Evolutionary conservation across 2,797 vertebrate genomes (phyloP).

Genomic region (Poecilia picta): DNA sequence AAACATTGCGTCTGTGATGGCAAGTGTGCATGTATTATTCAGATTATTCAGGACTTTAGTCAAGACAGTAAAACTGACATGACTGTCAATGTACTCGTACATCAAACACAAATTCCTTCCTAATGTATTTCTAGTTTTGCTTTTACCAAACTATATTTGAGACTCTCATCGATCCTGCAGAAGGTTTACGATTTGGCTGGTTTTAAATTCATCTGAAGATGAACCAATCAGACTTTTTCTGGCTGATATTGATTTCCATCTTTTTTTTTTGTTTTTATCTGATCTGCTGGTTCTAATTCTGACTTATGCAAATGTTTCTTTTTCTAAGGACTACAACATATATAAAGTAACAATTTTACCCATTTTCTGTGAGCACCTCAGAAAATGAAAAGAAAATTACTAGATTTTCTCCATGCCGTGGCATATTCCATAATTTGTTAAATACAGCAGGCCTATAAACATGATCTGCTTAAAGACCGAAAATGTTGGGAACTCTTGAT

Average conservation of each 20-base stretch:
- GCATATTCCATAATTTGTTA: not conserved
- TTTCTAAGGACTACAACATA: not conserved
- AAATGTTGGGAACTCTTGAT: not conserved
- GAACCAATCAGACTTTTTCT: not conserved
- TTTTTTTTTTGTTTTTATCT: not conserved
- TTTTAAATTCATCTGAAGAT: not conserved
- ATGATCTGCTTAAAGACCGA: not conserved
- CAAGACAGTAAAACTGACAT: constrained; percentile 2
- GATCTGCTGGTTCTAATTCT: not conserved
- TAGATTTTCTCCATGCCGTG: not conserved
- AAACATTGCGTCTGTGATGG: not conserved
- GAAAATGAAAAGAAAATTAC: not conserved
- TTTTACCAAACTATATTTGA: not conserved
- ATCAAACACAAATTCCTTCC: not conserved
- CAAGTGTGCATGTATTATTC: not conserved
- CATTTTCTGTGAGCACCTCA: not conserved
- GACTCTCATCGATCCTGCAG: not conserved
- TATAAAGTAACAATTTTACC: not conserved
- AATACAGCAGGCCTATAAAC: too few relatives aligned
- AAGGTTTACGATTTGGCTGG: not conserved
- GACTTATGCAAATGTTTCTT: not conserved
- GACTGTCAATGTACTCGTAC: not conserved
- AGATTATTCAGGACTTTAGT: not conserved
- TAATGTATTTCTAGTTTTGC: not conserved
- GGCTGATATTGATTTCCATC: not conserved